Conservation (phyloP, 37 sponge, comb jelly and placozoan species). For the Halichondria panicea region DNA sequence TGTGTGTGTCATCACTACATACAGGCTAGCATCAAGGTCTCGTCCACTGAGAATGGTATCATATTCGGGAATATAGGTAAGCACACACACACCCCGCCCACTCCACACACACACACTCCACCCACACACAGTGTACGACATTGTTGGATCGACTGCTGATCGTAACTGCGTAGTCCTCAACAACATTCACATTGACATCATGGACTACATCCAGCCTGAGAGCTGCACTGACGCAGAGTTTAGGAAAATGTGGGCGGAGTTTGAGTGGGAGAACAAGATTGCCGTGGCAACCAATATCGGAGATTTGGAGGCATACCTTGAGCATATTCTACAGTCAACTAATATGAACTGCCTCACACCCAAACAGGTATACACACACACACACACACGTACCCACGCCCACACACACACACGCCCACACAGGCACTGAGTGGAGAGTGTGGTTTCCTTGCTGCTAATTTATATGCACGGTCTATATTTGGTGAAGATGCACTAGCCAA, state of each 20-base stretch:
- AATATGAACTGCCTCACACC: conserved; percentile 99
- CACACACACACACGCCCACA: conserved; percentile 6
- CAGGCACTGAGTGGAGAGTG: conserved; percentile 95
- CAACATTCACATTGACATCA: conserved; percentile 99
- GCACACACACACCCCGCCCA: not conserved
- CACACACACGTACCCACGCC: not conserved
- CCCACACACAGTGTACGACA: conserved; percentile 86
- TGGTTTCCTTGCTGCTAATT: conserved; percentile 97
- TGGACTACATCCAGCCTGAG: conserved; percentile 99
- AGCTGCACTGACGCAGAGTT: conserved; percentile 92
- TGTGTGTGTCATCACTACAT: conserved; percentile 3
- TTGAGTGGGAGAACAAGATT: conserved; percentile 99
- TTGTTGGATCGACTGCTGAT: conserved; percentile 87
- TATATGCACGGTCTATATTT: conserved; percentile 96
- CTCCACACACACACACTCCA: not conserved
- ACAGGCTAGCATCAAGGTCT: conserved; percentile 89
- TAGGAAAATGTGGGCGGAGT: conserved; percentile 99
- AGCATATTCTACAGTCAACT: conserved; percentile 84
- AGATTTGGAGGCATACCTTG: conserved; percentile 77
- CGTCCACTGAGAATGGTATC: conserved; percentile 98
- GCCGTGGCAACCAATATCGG: conserved; percentile 90
- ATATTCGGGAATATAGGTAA: conserved; percentile 99
- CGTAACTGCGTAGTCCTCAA: conserved; percentile 97
- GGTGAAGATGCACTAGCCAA: conserved; percentile 99
- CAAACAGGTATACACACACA: conserved; percentile 52